These are phyloP conservation scores for Poecilia latipinna DNA, from an alignment of 2,113 vertebrate species.

Conservation along the genomic window DNA sequence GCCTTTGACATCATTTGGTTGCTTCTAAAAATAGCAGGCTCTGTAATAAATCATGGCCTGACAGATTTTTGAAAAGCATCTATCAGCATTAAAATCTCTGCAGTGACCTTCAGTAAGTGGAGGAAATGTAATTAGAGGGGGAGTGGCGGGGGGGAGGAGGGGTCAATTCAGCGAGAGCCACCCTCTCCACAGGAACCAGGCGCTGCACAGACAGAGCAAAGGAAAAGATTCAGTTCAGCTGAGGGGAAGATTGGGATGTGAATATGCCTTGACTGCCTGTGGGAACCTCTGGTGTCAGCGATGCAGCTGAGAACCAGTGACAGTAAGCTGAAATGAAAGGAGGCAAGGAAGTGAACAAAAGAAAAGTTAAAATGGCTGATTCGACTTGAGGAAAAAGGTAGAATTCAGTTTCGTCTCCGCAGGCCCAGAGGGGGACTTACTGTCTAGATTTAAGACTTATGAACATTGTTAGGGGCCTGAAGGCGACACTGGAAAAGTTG, in stretches of 20 bases:
- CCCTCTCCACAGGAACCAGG: not conserved
- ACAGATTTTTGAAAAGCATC: constrained; percentile 11
- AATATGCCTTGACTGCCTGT: not conserved
- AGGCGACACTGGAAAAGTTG: not conserved
- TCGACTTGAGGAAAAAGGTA: not conserved
- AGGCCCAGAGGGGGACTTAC: constrained; percentile 9
- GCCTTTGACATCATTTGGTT: not conserved
- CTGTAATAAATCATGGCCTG: not conserved
- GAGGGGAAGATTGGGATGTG: not conserved
- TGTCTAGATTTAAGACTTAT: not conserved
- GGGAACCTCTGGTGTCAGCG: not conserved
- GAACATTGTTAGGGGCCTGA: not conserved
- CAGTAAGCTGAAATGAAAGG: constrained; percentile 8
- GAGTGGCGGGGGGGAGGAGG: not conserved
- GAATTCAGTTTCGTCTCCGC: constrained; percentile 13
- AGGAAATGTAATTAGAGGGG: not conserved
- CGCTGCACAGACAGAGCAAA: not conserved
- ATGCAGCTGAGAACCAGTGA: not conserved
- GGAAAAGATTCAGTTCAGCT: not conserved
- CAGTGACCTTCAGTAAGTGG: constrained; percentile 18
- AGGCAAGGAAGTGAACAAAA: constrained; percentile 7
- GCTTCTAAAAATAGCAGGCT: constrained; percentile 11
- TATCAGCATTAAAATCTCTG: not conserved
- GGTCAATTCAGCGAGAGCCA: not conserved
- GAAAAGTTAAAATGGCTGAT: constrained; percentile 7